Base-by-base conservation (phyloP, 2,888 invertebrate species). In the Stenodera caucasica region DNA sequence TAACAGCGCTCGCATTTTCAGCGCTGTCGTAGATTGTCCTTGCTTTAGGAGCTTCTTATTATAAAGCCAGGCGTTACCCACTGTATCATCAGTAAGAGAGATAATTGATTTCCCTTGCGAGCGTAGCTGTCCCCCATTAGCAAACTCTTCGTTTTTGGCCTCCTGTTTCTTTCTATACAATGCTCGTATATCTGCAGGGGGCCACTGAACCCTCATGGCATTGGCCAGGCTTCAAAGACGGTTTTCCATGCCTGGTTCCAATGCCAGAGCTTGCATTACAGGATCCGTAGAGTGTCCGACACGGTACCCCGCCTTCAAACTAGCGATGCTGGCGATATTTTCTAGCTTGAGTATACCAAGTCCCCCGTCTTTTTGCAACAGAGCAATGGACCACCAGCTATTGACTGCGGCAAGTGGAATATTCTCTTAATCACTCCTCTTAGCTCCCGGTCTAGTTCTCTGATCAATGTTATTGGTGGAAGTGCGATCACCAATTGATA, bases 401-500 rank as follows among this genome's bases (percentile, higher is more conserved):
- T 67, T 0, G 60, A 62, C 51, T 69, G 68, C 33, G 72, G 72
- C 54, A 78, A 61, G 65, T 76, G 75, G 60, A 56, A 65, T 7
- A 74, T 73, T 0, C 68, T 53, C 35, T 55, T 65, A 0, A 73
- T 60, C 57, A 63, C 67, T 65, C 66, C 69, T 58, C 72, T 61
- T 57, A 75, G 66, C 67, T 71, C 72, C 54, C 68, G 69, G 68
- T 73, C 73, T 23, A 75, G 35, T 18, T 60, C 14, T 49, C 68
- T 49, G 0, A 73, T 4, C 12, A 63, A 33, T 0, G 63, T 66
- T 40, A 55, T 0, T 61, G 70, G 14, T 54, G 65, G 60, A 2
- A 68, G 68, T 1, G 74, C 78, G 2, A 80, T 52, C 49, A 75
- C 75, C 11, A 81, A 50, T 7, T 67, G 60, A 61, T 81, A 80